Evolutionary conservation across 2,113 vertebrate genomes (phyloP), one percentile per base, ranked within the genome.

Genomic region (Sylvicapra grimmia): DNA sequence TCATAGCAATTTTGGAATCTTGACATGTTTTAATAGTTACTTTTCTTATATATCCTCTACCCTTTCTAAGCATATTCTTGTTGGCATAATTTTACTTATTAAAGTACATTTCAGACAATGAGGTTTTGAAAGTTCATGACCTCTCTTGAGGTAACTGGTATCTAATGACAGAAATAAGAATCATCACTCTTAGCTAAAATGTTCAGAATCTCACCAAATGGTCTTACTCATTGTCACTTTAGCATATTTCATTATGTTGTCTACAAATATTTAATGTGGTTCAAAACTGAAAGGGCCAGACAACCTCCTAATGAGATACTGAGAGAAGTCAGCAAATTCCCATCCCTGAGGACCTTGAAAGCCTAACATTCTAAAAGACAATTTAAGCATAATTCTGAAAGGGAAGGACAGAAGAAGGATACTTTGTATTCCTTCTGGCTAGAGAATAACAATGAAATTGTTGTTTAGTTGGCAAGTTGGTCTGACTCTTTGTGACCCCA

Each of bases 381-480:
- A 80, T 33, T 47, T 89, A 94, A 93, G 79, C 40, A 94, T 88
- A 92, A 96, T 44, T 92, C 72, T 90, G 33, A 94, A 92, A 95
- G 58, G 15, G 16, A 95, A 75, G 2, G 59, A 58, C 53, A 53
- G 65, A 54, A 95, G 33, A 85, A 54, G 16, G 85, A n/a, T 33
- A 65, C 51, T 92, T 72, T 54, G 25, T 80, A 80, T 65, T 97
- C 11, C 53, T 79, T 95, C 77, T 75, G 31, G 29, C 11, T 29
- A 95, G 4, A 80, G 47, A 97, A 40, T 65, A 94, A 77, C 27
- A 95, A 80, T 75, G 33, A 89, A 77, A 44, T 77, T 77, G 68
- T 75, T 75, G 72, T 77, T 44, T 44, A 77, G 72, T 27, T 44
- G 36, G 72, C 72, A 77, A 77, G 72, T 44, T 44, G 36, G 21